phyloP scores from a whole-genome alignment of 2,113 vertebrate genomes.

The Bungarus multicinctus region DNA sequence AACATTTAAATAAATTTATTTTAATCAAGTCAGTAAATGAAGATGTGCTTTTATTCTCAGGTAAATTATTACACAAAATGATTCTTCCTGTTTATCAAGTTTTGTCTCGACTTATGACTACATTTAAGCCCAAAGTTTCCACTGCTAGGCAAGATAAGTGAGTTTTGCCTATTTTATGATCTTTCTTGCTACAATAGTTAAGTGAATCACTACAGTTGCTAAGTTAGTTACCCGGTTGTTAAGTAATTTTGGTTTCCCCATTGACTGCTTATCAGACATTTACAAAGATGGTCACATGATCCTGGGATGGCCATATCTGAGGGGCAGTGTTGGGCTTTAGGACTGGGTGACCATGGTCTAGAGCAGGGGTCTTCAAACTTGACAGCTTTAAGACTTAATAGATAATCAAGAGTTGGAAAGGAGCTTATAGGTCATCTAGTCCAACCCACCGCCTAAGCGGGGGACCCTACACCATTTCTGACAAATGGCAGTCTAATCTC shows the following conservation, averaged over 20 bases:
- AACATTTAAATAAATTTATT: background rate
- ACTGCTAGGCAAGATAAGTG: background rate
- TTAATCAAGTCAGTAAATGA: background rate
- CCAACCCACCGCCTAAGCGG: too few relatives aligned
- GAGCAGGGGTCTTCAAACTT: too few relatives aligned
- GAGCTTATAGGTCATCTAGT: too few relatives aligned
- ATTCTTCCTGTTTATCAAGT: background rate
- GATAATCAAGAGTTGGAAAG: too few relatives aligned
- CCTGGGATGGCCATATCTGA: background rate
- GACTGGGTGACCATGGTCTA: background rate
- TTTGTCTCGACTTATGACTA: background rate
- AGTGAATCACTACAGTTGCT: background rate
- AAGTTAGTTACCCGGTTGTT: background rate
- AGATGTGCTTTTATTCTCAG: background rate
- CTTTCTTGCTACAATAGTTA: background rate
- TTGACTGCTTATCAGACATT: background rate
- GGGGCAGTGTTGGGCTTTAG: background rate
- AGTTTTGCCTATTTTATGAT: background rate
- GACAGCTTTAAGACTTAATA: too few relatives aligned
- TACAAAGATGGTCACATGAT: background rate
- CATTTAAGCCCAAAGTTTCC: background rate
- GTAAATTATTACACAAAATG: background rate
- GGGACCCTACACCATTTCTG: too few relatives aligned
- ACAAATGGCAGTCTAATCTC: too few relatives aligned
- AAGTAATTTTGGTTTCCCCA: background rate